Evolutionary conservation across 2,888 invertebrate species (phyloP).

Genomic region (Magallana nippona): DNA sequence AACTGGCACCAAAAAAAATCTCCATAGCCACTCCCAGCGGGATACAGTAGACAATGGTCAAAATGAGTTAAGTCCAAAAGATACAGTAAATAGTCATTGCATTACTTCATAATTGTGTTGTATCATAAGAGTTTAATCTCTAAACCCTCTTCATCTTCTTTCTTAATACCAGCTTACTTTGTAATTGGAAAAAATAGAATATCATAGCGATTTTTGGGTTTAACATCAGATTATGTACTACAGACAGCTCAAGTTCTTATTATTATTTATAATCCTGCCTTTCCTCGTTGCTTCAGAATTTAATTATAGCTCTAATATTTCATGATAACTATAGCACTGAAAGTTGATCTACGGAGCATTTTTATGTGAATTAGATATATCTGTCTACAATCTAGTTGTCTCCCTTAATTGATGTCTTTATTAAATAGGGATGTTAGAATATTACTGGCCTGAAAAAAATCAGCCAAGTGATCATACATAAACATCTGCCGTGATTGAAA

Average conservation of each 20-base stretch:
- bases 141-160: neutral
- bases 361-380: constrained; percentile 26
- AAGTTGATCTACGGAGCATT: constrained; percentile 25
- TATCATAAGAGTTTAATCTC: constrained; percentile 23
- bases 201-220: neutral
- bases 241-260: constrained; percentile 18
- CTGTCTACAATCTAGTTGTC: constrained; percentile 29
- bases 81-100: neutral
- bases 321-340: constrained; percentile 16
- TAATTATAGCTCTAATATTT: constrained; percentile 31
- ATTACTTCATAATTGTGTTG: constrained; percentile 31
- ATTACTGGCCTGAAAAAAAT: neutral
- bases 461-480: neutral
- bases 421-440: neutral
- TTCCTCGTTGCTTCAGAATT: constrained; percentile 9
- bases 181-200: constrained; percentile 30
- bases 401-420: constrained; percentile 31
- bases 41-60: constrained; percentile 17
- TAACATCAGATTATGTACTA: constrained; percentile 24
- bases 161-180: constrained; percentile 15
- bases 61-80: constrained; percentile 30
- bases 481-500: neutral
- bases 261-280: constrained; percentile 11
- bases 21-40: constrained; percentile 5
- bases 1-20: constrained; percentile 33